Evolutionary conservation across 2,888 invertebrate genomes (phyloP).

Genomic region (Deilephila elpenor): DNA sequence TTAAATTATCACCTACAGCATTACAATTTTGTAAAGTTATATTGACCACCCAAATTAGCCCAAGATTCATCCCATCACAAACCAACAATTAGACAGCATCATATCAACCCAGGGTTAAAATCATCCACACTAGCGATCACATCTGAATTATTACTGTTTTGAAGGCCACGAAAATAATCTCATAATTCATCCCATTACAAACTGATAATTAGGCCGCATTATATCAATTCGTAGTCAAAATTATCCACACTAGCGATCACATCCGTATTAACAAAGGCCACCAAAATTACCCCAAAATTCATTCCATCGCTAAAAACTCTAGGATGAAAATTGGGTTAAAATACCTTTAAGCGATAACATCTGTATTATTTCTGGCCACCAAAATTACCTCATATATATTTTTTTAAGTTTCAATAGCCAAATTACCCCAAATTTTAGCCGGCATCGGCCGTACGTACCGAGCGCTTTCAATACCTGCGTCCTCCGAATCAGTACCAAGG

Average conservation of each 20-base stretch:
- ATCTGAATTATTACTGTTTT: background rate
- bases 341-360: too few relatives aligned
- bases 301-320: background rate
- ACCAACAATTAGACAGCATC: background rate
- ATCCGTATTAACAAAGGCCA: background rate
- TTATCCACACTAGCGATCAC: background rate
- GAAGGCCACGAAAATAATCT: background rate
- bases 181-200: background rate
- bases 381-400: too few relatives aligned
- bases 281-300: background rate
- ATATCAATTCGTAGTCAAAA: background rate
- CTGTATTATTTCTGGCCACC: too few relatives aligned
- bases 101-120: background rate
- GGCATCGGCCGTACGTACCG: slow-evolving; percentile 47
- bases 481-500: slow-evolving; percentile 74
- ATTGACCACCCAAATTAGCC: too few relatives aligned
- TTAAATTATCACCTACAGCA: too few relatives aligned
- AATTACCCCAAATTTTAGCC: background rate
- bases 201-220: background rate
- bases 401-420: background rate
- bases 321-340: too few relatives aligned
- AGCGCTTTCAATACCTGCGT: slow-evolving; percentile 44
- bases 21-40: too few relatives aligned
- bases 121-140: background rate
- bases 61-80: too few relatives aligned